phyloP scores from a whole-genome alignment of 2,888 invertebrate genomes.

The Patella ulyssiponensis region DNA sequence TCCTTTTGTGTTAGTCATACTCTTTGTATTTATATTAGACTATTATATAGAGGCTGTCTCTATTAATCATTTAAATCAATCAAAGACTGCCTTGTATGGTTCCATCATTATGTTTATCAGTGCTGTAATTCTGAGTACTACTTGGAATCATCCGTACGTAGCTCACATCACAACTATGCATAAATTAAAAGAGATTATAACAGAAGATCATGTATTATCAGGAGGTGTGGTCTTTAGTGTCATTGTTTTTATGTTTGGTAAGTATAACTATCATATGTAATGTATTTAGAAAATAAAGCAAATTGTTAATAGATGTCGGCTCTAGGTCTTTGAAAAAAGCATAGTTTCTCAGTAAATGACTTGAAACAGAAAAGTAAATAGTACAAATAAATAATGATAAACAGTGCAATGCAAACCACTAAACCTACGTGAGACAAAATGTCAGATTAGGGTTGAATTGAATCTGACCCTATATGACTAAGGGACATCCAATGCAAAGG shows the following conservation, averaged over 20 bases:
- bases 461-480: too few species aligned
- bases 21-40: constrained; percentile 73
- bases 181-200: constrained; percentile 60
- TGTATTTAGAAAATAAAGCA: not conserved
- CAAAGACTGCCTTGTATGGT: constrained; percentile 69
- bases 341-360: too few species aligned
- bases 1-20: constrained; percentile 68
- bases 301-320: too few species aligned
- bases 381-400: too few species aligned
- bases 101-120: constrained; percentile 71
- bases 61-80: constrained; percentile 66
- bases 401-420: too few species aligned
- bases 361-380: too few species aligned
- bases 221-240: constrained; percentile 74
- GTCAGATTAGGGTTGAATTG: too few species aligned
- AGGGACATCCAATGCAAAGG: too few species aligned
- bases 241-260: constrained; percentile 73
- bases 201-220: constrained; percentile 72
- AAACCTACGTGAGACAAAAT: too few species aligned
- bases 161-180: constrained; percentile 61
- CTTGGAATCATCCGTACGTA: constrained; percentile 71
- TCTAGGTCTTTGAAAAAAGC: too few species aligned
- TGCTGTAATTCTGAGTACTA: constrained; percentile 67
- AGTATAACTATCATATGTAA: constrained; percentile 32
- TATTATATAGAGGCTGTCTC: constrained; percentile 74